These are phyloP conservation scores for Listrodromus nycthemerus DNA, from an alignment of 2,888 invertebrate genomes.

Conservation along the genomic window DNA sequence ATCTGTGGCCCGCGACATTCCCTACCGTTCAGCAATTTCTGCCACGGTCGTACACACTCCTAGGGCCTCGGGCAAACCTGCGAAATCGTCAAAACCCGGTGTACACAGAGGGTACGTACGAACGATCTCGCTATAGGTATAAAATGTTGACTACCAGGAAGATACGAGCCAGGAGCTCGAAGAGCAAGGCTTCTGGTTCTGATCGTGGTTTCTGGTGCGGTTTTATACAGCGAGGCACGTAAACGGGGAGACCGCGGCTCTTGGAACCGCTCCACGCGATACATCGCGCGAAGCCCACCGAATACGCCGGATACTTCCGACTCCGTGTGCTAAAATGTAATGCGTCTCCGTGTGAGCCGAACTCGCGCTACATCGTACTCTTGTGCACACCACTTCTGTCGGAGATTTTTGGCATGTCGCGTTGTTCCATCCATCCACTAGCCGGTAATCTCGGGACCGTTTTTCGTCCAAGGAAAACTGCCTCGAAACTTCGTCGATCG, in stretches of 20 bases:
- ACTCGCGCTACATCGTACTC: slow-evolving; percentile 8
- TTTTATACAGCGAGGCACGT: slow-evolving; percentile 11
- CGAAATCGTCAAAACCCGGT: slow-evolving; percentile 41
- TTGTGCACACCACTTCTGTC: slow-evolving; percentile 1
- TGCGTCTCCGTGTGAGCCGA: neutral
- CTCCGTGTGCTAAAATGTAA: slow-evolving; percentile 22
- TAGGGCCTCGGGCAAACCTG: slow-evolving; percentile 38
- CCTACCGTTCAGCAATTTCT: slow-evolving; percentile 20
- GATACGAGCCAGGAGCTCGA: slow-evolving; percentile 34
- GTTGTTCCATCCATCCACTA: neutral
- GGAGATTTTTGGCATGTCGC: slow-evolving; percentile 46
- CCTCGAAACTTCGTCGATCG: neutral
- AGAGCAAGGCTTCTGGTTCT: slow-evolving; percentile 46
- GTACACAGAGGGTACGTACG: neutral
- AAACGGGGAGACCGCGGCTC: slow-evolving; percentile 26
- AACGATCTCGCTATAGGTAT: neutral
- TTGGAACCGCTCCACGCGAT: slow-evolving; percentile 55
- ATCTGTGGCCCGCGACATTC: neutral
- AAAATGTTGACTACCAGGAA: neutral
- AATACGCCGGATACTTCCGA: slow-evolving; percentile 40
- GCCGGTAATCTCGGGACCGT: neutral
- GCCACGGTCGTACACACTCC: slow-evolving; percentile 23
- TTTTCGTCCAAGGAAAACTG: slow-evolving; percentile 1
- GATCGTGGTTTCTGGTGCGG: slow-evolving; percentile 48
- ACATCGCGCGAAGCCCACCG: slow-evolving; percentile 40